Evolutionary conservation across 2,113 vertebrate species (phyloP).

Genomic region (Solenodon paradoxus): DNA sequence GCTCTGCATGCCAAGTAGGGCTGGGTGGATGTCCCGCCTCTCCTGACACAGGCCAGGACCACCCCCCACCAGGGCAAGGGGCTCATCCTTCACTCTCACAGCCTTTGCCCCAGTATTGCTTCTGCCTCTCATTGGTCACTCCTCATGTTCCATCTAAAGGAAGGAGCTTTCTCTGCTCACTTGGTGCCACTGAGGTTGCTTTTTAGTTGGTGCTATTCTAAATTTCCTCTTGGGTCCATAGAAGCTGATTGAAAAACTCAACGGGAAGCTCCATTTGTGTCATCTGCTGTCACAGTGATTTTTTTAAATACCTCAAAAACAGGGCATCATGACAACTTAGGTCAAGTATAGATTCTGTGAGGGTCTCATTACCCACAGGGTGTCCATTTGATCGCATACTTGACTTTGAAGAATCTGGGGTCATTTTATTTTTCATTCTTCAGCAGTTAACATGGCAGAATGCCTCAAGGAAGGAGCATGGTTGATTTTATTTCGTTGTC

Average conservation of each 20-base stretch:
- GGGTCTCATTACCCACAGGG: constrained; percentile 20
- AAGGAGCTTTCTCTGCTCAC: constrained; percentile 48
- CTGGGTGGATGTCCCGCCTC: not conserved
- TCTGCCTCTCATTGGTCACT: not conserved
- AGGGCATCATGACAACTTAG: constrained; percentile 62
- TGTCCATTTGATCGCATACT: constrained; percentile 33
- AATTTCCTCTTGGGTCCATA: constrained; percentile 69
- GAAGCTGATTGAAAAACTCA: constrained; percentile 64
- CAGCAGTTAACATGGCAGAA: constrained; percentile 32
- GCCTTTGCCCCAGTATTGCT: not conserved
- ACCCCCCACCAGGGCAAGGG: too few species aligned
- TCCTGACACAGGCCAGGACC: not conserved
- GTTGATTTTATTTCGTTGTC: not conserved
- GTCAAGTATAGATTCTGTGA: constrained; percentile 15
- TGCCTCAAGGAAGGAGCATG: not conserved
- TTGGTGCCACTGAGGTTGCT: constrained; percentile 57
- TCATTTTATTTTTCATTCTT: constrained; percentile 60
- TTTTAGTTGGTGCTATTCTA: constrained; percentile 78
- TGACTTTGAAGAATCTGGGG: constrained; percentile 51
- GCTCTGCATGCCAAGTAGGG: not conserved
- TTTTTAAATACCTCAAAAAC: constrained; percentile 82
- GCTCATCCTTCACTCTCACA: not conserved
- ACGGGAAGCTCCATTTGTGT: constrained; percentile 74
- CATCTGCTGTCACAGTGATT: constrained; percentile 71
- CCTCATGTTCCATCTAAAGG: constrained; percentile 32